Percentiles rank a stretch among this genome's conserved stretches.
Conservation (phyloP, 2,797 vertebrate genomes). For the Erethizon dorsatum region DNA sequence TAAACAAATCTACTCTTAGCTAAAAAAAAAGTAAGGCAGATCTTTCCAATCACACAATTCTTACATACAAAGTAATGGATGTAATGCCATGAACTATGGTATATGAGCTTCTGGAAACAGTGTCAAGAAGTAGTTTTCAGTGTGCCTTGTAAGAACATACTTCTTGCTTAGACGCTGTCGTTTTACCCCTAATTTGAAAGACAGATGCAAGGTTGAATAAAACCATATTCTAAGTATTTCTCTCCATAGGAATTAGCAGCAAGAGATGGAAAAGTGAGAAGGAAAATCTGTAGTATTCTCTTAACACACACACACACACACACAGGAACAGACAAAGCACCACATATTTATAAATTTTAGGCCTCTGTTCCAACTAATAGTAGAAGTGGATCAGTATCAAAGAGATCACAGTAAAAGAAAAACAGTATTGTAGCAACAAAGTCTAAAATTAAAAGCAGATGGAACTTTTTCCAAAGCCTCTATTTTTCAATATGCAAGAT, state of each 20-base stretch:
- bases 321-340: neutral
- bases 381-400: neutral
- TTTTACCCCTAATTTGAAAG: neutral
- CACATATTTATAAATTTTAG: neutral
- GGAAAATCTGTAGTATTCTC: neutral
- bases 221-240: neutral
- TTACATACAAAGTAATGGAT: neutral
- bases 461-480: neutral
- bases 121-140: neutral
- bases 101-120: neutral
- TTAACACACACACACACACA: neutral
- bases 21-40: neutral
- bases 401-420: neutral
- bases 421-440: neutral
- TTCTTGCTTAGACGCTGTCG: neutral
- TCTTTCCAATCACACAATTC: neutral
- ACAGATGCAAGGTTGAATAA: neutral
- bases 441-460: conserved; percentile 21
- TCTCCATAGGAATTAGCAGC: neutral
- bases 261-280: neutral
- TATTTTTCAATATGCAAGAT: neutral
- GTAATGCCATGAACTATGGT: neutral
- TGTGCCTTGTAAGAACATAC: neutral
- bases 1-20: neutral
- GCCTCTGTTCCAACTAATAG: neutral